Conservation (phyloP, 1,140 invertebrate genomes). For the Drosophila sturtevanti region DNA sequence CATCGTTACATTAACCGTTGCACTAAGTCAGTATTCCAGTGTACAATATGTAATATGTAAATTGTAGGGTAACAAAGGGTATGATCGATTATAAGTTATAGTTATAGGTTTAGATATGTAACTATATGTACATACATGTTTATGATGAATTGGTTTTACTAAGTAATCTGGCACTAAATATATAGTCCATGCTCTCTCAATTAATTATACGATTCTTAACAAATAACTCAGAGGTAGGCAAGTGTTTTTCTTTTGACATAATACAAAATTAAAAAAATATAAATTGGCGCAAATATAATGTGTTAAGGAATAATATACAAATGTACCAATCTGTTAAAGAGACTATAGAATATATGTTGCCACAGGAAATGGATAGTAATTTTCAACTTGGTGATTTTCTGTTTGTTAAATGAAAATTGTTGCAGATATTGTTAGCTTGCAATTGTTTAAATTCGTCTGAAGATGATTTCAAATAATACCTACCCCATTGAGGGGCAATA, state of each 20-base stretch:
- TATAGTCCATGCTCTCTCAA: background rate
- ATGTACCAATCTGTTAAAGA: background rate
- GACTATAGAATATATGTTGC: background rate
- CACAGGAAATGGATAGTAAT: constrained; percentile 1
- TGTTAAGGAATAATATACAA: background rate
- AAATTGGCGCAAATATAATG: background rate
- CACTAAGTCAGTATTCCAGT: too few relatives aligned
- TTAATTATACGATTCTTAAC: background rate
- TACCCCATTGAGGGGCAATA: constrained; percentile 50
- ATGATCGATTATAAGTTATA: too few relatives aligned
- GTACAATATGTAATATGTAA: too few relatives aligned
- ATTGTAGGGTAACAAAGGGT: too few relatives aligned
- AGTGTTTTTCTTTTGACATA: background rate
- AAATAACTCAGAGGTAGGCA: background rate
- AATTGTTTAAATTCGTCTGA: constrained; percentile 32
- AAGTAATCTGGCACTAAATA: constrained; percentile 1
- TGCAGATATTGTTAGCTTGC: constrained; percentile 23
- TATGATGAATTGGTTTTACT: background rate
- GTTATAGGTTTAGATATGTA: too few relatives aligned
- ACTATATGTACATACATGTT: too few relatives aligned
- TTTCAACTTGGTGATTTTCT: background rate
- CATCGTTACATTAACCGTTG: too few relatives aligned
- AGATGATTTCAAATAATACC: constrained; percentile 40
- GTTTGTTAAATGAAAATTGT: background rate
- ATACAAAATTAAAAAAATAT: background rate